Conservation (phyloP, 2,797 vertebrate genomes). For the Crenichthys baileyi region DNA sequence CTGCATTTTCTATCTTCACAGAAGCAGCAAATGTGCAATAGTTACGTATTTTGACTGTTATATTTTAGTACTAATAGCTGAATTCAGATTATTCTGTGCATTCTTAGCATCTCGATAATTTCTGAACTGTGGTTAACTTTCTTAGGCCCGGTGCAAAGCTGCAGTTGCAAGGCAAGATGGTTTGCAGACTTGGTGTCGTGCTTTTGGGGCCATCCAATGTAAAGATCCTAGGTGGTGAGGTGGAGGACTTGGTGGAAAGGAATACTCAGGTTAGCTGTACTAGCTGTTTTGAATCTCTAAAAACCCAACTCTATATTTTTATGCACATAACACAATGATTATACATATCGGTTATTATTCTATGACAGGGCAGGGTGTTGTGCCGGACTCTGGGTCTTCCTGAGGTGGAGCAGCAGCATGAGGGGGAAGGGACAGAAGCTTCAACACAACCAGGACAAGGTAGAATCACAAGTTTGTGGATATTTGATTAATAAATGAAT, state of each 20-base stretch:
- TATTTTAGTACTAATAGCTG: background rate
- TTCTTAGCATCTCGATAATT: background rate
- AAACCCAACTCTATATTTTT: background rate
- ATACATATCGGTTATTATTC: background rate
- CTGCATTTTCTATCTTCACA: background rate
- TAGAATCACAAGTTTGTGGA: slow-evolving; percentile 18
- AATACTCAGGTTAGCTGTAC: slow-evolving; percentile 72
- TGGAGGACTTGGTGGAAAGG: slow-evolving; percentile 88
- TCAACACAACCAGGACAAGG: slow-evolving; percentile 52
- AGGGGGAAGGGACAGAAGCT: slow-evolving; percentile 24
- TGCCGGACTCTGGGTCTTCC: slow-evolving; percentile 86
- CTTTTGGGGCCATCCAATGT: slow-evolving; percentile 90
- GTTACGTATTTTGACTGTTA: background rate
- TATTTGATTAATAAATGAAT: background rate
- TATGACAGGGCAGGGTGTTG: slow-evolving; percentile 84
- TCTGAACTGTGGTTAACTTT: slow-evolving; percentile 4
- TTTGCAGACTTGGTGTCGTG: slow-evolving; percentile 90
- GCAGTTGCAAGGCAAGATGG: slow-evolving; percentile 86
- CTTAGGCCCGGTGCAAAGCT: slow-evolving; percentile 91
- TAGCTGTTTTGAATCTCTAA: background rate
- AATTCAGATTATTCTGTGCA: background rate
- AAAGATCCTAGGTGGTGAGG: slow-evolving; percentile 91
- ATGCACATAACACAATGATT: too few relatives aligned
- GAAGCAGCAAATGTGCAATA: background rate
- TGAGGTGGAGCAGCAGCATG: slow-evolving; percentile 71